Base-by-base conservation (phyloP, 2,797 vertebrate species). In the Eleutherodactylus coqui region DNA sequence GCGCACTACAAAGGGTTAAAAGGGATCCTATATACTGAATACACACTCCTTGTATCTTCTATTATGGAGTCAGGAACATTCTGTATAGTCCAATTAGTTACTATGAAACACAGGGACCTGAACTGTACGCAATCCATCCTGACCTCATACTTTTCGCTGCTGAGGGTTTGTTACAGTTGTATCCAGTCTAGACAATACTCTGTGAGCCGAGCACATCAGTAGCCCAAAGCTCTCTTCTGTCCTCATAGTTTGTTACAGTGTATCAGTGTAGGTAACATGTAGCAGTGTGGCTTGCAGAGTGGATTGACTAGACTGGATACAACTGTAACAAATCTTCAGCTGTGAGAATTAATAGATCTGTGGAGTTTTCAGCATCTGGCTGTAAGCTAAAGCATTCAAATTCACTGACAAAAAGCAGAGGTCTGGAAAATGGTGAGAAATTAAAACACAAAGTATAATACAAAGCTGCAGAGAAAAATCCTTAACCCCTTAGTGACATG, bases 341-440 rank as follows among this genome's bases (percentile, higher is more conserved):
- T 62, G 27, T 62, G 10, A 29, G 58, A 13, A 62, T 3, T 29
- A 0, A 5, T 10, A 3, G 24, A 5, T 55, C 21, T n/a, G 1
- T 55, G 9, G 3, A 17, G 49, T 53, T 53, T 49, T 13, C 43
- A n/a, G n/a, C n/a, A n/a, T n/a, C n/a, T n/a, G n/a, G n/a, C n/a
- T n/a, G n/a, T n/a, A n/a, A n/a, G n/a, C n/a, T n/a, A n/a, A n/a
- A n/a, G n/a, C n/a, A n/a, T n/a, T n/a, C n/a, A n/a, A n/a, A 51
- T 51, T 51, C 60, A 64, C 13, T 64, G 62, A 36, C 32, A 36
- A 32, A 32, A 67, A 67, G 62, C 62, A 67, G 62, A 64, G 60
- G 6, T 64, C 2, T 64, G 14, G 29, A 32, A 29, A 11, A 21
- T 27, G n/a, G 3, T 53, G 49, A 8, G 3, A 2, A 13, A 49